A percentile compares a stretch with the other conserved stretches of the same genome.
These are phyloP conservation scores for Phortica variegata DNA, from an alignment of 1,140 invertebrate species.

Conservation along the genomic window DNA sequence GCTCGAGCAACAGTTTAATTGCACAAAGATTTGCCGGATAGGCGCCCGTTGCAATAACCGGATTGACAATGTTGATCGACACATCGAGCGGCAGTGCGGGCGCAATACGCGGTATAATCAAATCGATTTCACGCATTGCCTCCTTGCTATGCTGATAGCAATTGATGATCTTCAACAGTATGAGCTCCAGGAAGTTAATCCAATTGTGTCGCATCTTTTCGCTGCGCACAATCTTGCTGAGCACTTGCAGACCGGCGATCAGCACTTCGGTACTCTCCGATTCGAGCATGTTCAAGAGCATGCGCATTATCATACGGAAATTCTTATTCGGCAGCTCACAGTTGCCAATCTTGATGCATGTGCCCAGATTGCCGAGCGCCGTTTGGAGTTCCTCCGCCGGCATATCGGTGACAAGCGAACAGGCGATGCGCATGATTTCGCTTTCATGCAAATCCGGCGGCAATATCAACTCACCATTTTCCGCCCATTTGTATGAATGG, in stretches of 20 bases:
- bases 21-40: conserved; percentile 87
- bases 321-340: conserved; percentile 59
- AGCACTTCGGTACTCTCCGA: conserved; percentile 68
- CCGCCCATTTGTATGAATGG: conserved; percentile 16
- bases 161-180: conserved; percentile 83
- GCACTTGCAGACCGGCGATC: conserved; percentile 72
- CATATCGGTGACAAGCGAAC: conserved; percentile 44
- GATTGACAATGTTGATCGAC: conserved; percentile 65
- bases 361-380: conserved; percentile 55
- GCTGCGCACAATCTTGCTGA: conserved; percentile 79
- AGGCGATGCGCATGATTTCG: conserved; percentile 55
- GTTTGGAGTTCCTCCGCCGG: conserved; percentile 36
- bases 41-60: conserved; percentile 81
- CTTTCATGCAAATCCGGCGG: conserved; percentile 55
- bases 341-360: conserved; percentile 58
- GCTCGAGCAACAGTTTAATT: conserved; percentile 88
- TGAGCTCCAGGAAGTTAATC: conserved; percentile 82
- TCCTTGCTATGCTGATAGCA: conserved; percentile 79
- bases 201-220: conserved; percentile 74
- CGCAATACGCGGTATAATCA: conserved; percentile 69
- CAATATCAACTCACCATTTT: conserved; percentile 48
- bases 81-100: conserved; percentile 70
- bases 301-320: conserved; percentile 72
- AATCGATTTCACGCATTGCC: conserved; percentile 61
- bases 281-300: conserved; percentile 72